A percentile compares a stretch with the other conserved stretches of the same genome.
Conservation (phyloP, 2,888 invertebrate species). For the Pseudoips prasinana region DNA sequence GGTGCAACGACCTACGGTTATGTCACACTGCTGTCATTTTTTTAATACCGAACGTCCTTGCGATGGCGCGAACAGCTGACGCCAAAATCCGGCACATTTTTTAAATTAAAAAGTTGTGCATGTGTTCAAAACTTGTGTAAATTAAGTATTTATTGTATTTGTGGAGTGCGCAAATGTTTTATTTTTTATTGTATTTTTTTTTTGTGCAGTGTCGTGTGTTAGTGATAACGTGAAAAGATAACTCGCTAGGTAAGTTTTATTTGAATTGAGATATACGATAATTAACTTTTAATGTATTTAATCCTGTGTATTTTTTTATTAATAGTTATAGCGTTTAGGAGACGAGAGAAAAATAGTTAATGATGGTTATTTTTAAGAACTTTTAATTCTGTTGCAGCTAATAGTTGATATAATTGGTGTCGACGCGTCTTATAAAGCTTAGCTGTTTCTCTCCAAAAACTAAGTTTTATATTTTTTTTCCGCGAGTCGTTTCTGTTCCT, state of each 20-base stretch:
- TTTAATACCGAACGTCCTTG: constrained; percentile 61
- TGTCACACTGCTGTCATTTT: constrained; percentile 52
- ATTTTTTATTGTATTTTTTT: constrained; percentile 14
- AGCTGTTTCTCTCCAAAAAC: no score
- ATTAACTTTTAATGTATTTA: no score
- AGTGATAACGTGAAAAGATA: constrained; percentile 24
- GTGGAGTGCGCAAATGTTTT: constrained; percentile 37
- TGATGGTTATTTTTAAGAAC: no score
- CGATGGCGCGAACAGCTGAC: constrained; percentile 65
- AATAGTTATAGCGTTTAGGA: no score
- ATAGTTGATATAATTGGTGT: no score
- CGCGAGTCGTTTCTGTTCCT: no score
- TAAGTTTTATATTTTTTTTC: no score
- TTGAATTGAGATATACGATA: no score
- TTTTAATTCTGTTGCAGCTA: no score
- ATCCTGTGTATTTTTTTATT: no score
- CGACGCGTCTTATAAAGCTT: no score
- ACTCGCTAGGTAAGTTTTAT: constrained; percentile 31
- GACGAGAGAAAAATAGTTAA: no score
- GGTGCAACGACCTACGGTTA: constrained; percentile 62
- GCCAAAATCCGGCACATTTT: constrained; percentile 27
- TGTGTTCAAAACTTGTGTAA: constrained; percentile 11
- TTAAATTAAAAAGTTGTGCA: constrained; percentile 24
- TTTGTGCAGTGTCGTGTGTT: constrained; percentile 33
- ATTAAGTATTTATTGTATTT: constrained; percentile 4